Percentiles rank a stretch among this genome's conserved stretches.
phyloP scores from a whole-genome alignment of 1,140 invertebrate species.

The Apis laboriosa region DNA sequence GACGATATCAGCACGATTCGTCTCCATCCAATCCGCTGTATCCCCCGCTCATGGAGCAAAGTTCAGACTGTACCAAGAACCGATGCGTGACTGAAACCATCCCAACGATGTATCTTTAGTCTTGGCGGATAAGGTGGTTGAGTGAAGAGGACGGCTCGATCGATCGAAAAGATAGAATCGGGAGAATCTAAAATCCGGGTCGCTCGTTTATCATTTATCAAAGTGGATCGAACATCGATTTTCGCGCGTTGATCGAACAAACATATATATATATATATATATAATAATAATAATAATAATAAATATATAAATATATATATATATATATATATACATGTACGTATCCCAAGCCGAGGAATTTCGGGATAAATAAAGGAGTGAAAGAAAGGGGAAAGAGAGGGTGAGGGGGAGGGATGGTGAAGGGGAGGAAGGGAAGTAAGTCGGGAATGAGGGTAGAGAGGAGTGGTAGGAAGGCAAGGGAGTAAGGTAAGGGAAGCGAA shows the following conservation, averaged over 20 bases:
- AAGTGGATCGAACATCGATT: not conserved
- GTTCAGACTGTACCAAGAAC: conserved; percentile 69
- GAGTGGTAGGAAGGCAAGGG: too few species aligned
- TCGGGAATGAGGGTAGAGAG: too few species aligned
- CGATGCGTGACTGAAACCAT: conserved; percentile 72
- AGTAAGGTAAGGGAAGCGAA: not conserved
- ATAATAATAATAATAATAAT: too few species aligned
- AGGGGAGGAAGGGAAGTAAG: not conserved
- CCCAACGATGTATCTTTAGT: conserved; percentile 74
- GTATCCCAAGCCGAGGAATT: not conserved
- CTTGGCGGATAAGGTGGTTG: conserved; percentile 65
- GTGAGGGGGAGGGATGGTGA: too few species aligned
- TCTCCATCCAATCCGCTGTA: conserved; percentile 72
- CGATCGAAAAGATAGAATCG: not conserved
- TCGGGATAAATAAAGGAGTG: not conserved
- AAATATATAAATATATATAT: too few species aligned
- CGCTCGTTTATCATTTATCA: not conserved
- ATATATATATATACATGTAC: too few species aligned
- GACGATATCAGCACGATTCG: conserved; percentile 69
- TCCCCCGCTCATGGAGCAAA: conserved; percentile 72
- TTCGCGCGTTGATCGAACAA: not conserved
- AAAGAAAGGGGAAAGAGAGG: not conserved
- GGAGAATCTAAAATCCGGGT: too few species aligned
- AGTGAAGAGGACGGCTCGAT: not conserved
- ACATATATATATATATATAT: too few species aligned